Conservation (phyloP, 2,113 vertebrate genomes). For the Clinocottus analis region DNA sequence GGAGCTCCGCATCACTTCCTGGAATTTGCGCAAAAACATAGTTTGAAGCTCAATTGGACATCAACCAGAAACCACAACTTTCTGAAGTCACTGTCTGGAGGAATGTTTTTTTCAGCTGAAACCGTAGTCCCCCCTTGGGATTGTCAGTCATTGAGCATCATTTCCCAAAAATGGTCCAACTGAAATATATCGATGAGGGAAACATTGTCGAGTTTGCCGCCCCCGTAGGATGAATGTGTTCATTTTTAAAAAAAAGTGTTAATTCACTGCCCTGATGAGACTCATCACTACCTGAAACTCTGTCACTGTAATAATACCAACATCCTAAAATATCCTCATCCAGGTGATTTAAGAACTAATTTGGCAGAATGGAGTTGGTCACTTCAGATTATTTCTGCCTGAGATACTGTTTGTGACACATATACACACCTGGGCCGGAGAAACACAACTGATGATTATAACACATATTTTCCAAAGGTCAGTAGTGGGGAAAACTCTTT, state of each 20-base stretch:
- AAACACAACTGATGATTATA: background rate
- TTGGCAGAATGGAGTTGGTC: background rate
- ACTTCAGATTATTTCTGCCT: background rate
- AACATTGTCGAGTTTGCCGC: background rate
- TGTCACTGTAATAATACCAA: background rate
- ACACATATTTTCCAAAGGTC: background rate
- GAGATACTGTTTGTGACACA: background rate
- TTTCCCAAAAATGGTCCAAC: background rate
- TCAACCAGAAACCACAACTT: constrained; percentile 31
- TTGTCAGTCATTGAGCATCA: background rate
- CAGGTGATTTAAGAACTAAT: background rate
- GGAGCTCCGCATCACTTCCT: constrained; percentile 48
- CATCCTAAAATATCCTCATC: background rate
- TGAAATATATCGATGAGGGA: background rate
- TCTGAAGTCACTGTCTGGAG: constrained; percentile 15
- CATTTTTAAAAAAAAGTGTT: background rate
- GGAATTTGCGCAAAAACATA: constrained; percentile 51
- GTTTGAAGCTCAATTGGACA: constrained; percentile 18
- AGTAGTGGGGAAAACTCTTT: background rate
- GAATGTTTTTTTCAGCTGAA: background rate
- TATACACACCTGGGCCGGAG: background rate
- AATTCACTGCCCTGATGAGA: background rate
- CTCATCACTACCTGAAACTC: background rate
- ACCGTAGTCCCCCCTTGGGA: background rate
- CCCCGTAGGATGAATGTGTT: background rate